A percentile compares a stretch with the other conserved stretches of the same genome.
These are phyloP conservation scores for Drosophila limbata DNA, from an alignment of 2,888 invertebrate genomes.

Conservation along the genomic window DNA sequence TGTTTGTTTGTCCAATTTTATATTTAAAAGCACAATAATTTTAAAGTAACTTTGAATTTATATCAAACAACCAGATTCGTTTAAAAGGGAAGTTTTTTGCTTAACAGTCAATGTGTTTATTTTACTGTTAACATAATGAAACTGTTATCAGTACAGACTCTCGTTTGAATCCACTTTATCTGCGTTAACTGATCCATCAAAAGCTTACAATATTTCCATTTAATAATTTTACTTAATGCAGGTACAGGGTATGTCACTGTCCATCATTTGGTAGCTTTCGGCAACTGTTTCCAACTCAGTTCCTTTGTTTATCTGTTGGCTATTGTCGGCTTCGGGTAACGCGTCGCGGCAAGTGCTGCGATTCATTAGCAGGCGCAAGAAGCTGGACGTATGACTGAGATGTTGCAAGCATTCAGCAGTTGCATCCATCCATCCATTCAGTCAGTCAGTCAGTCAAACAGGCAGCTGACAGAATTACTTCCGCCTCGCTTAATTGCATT, in stretches of 20 bases:
- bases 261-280: neutral
- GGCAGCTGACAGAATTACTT: conserved; percentile 69
- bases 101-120: too few species aligned
- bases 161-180: too few species aligned
- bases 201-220: neutral
- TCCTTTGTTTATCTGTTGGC: conserved; percentile 54
- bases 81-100: too few species aligned
- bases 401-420: conserved; percentile 36
- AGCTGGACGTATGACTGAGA: conserved; percentile 34
- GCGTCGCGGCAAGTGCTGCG: conserved; percentile 51
- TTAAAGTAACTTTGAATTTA: too few species aligned
- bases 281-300: conserved; percentile 11
- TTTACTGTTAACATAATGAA: too few species aligned
- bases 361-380: conserved; percentile 49
- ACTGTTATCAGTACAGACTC: too few species aligned
- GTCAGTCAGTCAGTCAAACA: conserved; percentile 53
- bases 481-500: conserved; percentile 77
- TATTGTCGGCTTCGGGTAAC: conserved; percentile 56
- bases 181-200: too few species aligned
- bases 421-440: conserved; percentile 37
- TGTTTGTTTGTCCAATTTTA: too few species aligned
- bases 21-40: too few species aligned
- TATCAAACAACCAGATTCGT: too few species aligned
- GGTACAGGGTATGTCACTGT: conserved; percentile 30
- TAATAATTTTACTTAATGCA: neutral